phyloP scores from a whole-genome alignment of 2,113 vertebrate genomes.

The Oncorhynchus mykiss region DNA sequence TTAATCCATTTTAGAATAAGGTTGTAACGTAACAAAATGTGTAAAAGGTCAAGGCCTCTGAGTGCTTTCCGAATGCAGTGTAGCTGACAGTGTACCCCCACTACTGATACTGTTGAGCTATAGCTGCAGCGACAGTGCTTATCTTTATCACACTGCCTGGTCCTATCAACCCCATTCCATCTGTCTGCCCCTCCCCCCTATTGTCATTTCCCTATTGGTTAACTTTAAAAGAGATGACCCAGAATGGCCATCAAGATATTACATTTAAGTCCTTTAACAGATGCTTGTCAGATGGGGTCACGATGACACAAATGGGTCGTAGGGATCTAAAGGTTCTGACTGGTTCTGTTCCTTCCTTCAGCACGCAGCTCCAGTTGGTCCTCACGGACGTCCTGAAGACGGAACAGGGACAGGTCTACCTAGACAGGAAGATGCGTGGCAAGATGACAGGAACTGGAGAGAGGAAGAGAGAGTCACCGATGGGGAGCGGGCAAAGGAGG shows the following conservation, averaged over 20 bases:
- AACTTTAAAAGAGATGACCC: constrained; percentile 2
- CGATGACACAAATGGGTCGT: not conserved
- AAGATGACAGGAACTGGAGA: not conserved
- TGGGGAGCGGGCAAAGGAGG: constrained; percentile 3
- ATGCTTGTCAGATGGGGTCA: not conserved
- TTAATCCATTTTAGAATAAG: too few species aligned
- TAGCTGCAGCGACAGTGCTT: constrained; percentile 16
- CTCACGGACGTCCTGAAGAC: constrained; percentile 69
- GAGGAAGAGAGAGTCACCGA: not conserved
- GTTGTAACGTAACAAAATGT: too few species aligned
- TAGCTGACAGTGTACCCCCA: not conserved
- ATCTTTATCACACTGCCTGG: constrained; percentile 42
- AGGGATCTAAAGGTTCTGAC: constrained; percentile 4
- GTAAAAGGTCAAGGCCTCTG: too few species aligned
- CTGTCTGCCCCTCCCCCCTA: constrained; percentile 2
- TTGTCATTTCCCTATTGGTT: not conserved
- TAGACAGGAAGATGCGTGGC: constrained; percentile 36
- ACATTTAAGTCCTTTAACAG: not conserved
- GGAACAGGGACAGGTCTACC: constrained; percentile 49
- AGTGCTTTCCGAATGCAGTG: not conserved
- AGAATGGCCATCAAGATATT: too few species aligned
- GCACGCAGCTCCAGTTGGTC: constrained; percentile 54
- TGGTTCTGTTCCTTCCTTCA: constrained; percentile 29
- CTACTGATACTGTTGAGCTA: not conserved
- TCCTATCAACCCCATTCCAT: constrained; percentile 42